A percentile compares a stretch with the other conserved stretches of the same genome.
These are phyloP conservation scores for Sipha maydis DNA, from an alignment of 2,888 invertebrate genomes.

Conservation along the genomic window DNA sequence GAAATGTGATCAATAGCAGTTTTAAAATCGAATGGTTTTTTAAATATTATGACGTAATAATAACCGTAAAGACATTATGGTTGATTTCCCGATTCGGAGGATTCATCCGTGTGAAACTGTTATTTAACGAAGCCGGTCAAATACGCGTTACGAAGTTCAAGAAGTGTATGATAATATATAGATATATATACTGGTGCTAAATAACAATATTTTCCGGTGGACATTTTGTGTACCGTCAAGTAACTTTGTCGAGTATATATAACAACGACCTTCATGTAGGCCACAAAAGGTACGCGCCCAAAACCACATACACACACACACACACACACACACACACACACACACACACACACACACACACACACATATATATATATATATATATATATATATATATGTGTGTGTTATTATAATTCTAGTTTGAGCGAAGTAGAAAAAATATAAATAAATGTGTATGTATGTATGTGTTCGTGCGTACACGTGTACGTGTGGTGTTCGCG, in stretches of 20 bases:
- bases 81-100: neutral
- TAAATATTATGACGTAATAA: no score
- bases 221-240: neutral
- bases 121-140: neutral
- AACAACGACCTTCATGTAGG: neutral
- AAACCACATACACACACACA: no score
- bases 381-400: neutral
- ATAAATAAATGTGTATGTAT: neutral
- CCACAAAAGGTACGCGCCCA: slow-evolving; percentile 19
- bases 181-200: neutral
- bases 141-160: neutral
- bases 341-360: no score
- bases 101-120: neutral
- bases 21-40: neutral
- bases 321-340: no score
- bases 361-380: no score
- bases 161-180: neutral
- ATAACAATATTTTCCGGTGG: slow-evolving; percentile 22
- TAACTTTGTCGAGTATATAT: neutral
- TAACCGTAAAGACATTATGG: neutral
- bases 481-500: no score
- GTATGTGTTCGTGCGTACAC: neutral
- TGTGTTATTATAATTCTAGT: slow-evolving; percentile 21
- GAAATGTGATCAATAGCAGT: neutral
- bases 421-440: slow-evolving; percentile 6